A percentile compares a stretch with the other conserved stretches of the same genome.
Evolutionary conservation across 2,797 vertebrate genomes (phyloP).

Genomic region (Monodelphis domestica): DNA sequence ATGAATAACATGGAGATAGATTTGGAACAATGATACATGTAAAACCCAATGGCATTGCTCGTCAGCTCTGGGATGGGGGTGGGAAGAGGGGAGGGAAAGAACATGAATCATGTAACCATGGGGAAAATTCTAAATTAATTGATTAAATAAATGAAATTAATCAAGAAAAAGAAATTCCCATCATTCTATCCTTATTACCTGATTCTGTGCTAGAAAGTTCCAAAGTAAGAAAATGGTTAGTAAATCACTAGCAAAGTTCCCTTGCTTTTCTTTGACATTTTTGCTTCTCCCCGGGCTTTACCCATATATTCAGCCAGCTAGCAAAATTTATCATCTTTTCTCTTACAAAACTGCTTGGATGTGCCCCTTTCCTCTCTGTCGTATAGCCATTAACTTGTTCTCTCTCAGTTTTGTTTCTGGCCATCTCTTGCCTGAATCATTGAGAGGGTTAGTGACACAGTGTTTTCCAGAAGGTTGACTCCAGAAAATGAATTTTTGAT

Average conservation of each 20-base stretch:
- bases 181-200: not conserved
- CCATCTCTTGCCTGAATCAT: not conserved
- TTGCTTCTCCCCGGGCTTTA: not conserved
- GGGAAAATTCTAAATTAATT: too few species aligned
- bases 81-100: too few species aligned
- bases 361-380: not conserved
- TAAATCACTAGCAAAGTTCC: not conserved
- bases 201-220: not conserved
- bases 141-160: too few species aligned
- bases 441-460: not conserved
- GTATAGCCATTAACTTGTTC: not conserved
- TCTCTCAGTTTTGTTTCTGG: not conserved
- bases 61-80: too few species aligned
- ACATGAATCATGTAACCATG: too few species aligned
- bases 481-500: not conserved
- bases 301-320: not conserved
- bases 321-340: not conserved
- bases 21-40: too few species aligned
- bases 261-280: not conserved
- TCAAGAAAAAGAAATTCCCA: slow-evolving; percentile 19
- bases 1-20: too few species aligned
- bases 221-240: not conserved
- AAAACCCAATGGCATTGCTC: too few species aligned
- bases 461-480: not conserved
- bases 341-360: not conserved